phyloP scores from a whole-genome alignment of 2,113 vertebrate species.

The Hirundichthys speculiger region DNA sequence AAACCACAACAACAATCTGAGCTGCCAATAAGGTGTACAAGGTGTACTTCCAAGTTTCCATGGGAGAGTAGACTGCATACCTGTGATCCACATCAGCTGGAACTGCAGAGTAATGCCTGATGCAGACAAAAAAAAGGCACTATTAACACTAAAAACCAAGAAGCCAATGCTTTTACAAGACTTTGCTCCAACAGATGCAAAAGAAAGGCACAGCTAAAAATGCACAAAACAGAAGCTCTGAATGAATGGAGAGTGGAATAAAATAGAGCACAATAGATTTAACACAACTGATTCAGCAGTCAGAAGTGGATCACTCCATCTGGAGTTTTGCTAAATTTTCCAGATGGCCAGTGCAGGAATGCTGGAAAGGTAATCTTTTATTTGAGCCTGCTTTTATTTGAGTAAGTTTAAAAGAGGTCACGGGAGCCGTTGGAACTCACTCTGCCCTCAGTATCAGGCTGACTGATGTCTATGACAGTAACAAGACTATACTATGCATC shows the following conservation, averaged over 20 bases:
- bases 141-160: no score
- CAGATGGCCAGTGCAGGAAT: conserved; percentile 57
- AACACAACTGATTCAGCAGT: conserved; percentile 44
- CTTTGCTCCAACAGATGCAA: not conserved
- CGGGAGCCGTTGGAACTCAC: conserved; percentile 21
- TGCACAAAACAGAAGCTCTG: conserved; percentile 13
- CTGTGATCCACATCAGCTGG: not conserved
- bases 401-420: conserved; percentile 35
- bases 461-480: conserved; percentile 9
- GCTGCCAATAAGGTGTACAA: conserved; percentile 10
- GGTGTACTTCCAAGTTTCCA: conserved; percentile 9
- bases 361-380: conserved; percentile 49
- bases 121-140: conserved; percentile 1
- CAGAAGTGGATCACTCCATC: conserved; percentile 29
- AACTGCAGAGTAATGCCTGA: not conserved
- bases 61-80: not conserved
- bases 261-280: conserved; percentile 30
- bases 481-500: not conserved
- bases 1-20: not conserved
- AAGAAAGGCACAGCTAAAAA: not conserved
- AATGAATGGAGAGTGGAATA: conserved; percentile 19
- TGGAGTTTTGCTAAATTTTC: conserved; percentile 47
- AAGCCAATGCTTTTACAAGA: no score
- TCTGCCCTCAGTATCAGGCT: conserved; percentile 6
- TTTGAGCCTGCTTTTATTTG: conserved; percentile 46